Evolutionary conservation across 2,113 vertebrate species (phyloP).

Genomic region (Bostrychus sinensis): DNA sequence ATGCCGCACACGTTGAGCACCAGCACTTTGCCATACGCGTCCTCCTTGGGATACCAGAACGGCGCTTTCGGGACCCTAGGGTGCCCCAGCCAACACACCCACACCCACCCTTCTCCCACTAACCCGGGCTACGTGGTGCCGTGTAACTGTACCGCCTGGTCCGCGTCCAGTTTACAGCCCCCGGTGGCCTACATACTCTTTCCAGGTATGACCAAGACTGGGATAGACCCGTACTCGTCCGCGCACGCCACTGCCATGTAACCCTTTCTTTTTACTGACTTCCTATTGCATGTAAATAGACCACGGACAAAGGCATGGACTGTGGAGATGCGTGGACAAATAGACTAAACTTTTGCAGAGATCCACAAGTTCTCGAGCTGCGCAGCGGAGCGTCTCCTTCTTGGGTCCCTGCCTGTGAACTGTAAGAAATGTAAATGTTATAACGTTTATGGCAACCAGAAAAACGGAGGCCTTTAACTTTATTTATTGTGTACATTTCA

Average conservation of each 20-base stretch:
- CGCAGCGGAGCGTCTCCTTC: conserved; percentile 58
- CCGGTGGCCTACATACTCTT: conserved; percentile 99
- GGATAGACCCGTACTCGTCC: conserved; percentile 97
- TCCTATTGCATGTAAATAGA: conserved; percentile 84
- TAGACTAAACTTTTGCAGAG: conserved; percentile 67
- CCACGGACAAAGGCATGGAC: conserved; percentile 71
- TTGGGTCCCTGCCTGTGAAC: conserved; percentile 80
- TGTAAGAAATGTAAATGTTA: conserved; percentile 93
- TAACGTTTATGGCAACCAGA: conserved; percentile 86
- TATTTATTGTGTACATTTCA: conserved; percentile 90
- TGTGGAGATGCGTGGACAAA: conserved; percentile 56
- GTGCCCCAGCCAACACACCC: conserved; percentile 97
- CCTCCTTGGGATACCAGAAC: conserved; percentile 98
- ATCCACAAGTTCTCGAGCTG: conserved; percentile 69
- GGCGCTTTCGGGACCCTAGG: conserved; percentile 95
- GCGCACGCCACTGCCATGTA: conserved; percentile 97
- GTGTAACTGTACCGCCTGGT: conserved; percentile 99
- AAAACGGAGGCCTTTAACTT: conserved; percentile 86
- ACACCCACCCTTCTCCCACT: conserved; percentile 98
- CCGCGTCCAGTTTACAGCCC: conserved; percentile 97
- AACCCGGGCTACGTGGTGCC: conserved; percentile 99
- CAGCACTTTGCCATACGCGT: conserved; percentile 94
- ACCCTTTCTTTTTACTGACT: conserved; percentile 58
- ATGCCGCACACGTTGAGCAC: conserved; percentile 96
- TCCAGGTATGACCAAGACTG: conserved; percentile 99